Percentiles rank a stretch among this genome's conserved stretches.
phyloP scores from a whole-genome alignment of 2,797 vertebrate genomes.

The Poeciliopsis infans region DNA sequence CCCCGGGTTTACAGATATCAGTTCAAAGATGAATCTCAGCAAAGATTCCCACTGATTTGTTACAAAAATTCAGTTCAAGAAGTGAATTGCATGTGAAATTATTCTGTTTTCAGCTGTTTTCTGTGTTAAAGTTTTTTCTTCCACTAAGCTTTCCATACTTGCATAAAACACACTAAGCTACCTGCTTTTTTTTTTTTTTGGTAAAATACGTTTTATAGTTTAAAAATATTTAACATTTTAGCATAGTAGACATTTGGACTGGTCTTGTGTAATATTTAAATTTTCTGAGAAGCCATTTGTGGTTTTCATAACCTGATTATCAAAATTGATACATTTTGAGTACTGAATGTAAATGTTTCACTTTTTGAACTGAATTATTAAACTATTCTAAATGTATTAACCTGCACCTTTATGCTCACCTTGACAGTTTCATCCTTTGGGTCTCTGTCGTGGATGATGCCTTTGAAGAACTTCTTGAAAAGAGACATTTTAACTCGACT shows the following conservation, averaged over 20 bases:
- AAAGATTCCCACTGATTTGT: not conserved
- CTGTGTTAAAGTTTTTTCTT: not conserved
- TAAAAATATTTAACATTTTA: not conserved
- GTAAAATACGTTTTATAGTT: not conserved
- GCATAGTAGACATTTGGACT: not conserved
- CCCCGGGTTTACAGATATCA: not conserved
- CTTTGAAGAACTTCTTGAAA: constrained; percentile 79
- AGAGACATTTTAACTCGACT: constrained; percentile 78
- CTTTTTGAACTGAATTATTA: not conserved
- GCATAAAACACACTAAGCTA: not conserved
- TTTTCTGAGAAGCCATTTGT: not conserved
- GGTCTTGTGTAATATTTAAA: not conserved
- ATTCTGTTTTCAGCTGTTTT: not conserved
- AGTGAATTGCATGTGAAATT: not conserved
- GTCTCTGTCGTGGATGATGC: constrained; percentile 42
- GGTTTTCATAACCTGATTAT: not conserved
- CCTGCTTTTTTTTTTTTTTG: not conserved
- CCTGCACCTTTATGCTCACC: constrained; percentile 46
- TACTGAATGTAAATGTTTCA: not conserved
- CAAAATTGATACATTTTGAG: not conserved
- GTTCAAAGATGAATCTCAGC: not conserved
- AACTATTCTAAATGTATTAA: not conserved
- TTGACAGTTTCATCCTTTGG: constrained; percentile 7
- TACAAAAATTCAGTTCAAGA: not conserved
- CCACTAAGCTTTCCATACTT: not conserved